A percentile compares a stretch with the other conserved stretches of the same genome.
Evolutionary conservation across 1,140 invertebrate genomes (phyloP).

Genomic region (Meteorus sp.): DNA sequence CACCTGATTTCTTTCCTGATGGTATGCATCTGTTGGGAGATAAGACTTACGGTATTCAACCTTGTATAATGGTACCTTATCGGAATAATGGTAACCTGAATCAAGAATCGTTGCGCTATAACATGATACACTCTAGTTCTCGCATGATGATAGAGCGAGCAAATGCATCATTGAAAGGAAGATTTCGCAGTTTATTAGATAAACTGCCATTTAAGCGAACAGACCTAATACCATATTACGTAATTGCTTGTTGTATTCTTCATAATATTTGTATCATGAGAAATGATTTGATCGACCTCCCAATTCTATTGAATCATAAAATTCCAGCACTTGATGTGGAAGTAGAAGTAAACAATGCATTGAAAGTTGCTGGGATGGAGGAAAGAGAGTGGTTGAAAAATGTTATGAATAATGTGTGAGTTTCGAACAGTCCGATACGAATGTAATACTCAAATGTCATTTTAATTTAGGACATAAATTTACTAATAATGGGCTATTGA

Average conservation of each 20-base stretch:
- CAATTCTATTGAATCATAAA: conserved; percentile 20
- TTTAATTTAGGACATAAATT: not conserved
- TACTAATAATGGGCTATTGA: not conserved
- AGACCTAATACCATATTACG: conserved; percentile 22
- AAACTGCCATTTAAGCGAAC: conserved; percentile 14
- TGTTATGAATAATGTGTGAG: not conserved
- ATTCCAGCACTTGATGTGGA: not conserved
- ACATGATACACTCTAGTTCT: not conserved
- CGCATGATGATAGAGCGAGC: conserved; percentile 17
- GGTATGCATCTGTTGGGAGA: conserved; percentile 33
- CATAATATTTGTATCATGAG: conserved; percentile 24
- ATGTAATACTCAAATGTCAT: not conserved
- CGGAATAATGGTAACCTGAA: conserved; percentile 33
- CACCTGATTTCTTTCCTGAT: conserved; percentile 30
- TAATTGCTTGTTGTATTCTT: conserved; percentile 20
- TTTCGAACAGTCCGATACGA: not conserved
- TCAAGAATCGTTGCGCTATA: not conserved
- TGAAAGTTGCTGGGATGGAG: not conserved
- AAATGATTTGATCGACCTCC: conserved; percentile 13
- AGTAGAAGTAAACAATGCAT: not conserved
- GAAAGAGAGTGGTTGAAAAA: not conserved
- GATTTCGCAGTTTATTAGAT: conserved; percentile 21
- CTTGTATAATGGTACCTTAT: conserved; percentile 31
- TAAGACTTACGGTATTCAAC: conserved; percentile 30
- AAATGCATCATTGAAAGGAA: conserved; percentile 12